A percentile compares a stretch with the other conserved stretches of the same genome.
Evolutionary conservation across 2,888 invertebrate genomes (phyloP).

Genomic region (Eilema sororculum): DNA sequence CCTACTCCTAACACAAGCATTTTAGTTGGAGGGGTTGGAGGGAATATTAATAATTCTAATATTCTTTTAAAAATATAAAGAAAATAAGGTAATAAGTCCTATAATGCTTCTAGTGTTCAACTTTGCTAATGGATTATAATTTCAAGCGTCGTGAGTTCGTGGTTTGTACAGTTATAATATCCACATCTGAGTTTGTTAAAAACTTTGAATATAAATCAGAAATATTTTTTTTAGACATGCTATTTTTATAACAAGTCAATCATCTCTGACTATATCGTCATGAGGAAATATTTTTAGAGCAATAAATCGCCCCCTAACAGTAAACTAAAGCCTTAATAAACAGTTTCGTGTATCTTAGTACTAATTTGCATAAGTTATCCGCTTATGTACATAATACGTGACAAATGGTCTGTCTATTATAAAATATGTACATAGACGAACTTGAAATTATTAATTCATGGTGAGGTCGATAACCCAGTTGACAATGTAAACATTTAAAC

Average conservation of each 20-base stretch:
- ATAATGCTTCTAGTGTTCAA: neutral
- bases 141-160: constrained; percentile 27
- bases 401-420: constrained; percentile 36
- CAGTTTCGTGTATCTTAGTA: constrained; percentile 23
- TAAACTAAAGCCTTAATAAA: constrained; percentile 12
- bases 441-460: constrained; percentile 24
- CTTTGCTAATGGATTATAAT: neutral
- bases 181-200: neutral
- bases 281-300: neutral
- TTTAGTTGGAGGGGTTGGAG: too few relatives aligned
- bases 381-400: constrained; percentile 46
- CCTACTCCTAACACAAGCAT: too few relatives aligned
- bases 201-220: too few relatives aligned
- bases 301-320: constrained; percentile 26
- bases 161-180: neutral
- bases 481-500: constrained; percentile 34
- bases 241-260: neutral
- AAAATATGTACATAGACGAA: constrained; percentile 37
- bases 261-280: neutral
- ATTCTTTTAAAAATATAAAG: too few relatives aligned
- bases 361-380: constrained; percentile 48
- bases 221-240: too few relatives aligned
- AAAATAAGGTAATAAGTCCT: neutral
- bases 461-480: constrained; percentile 34
- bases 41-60: too few relatives aligned